Evolutionary conservation across 2,113 vertebrate species (phyloP).

Genomic region (Periophthalmus modestus): DNA sequence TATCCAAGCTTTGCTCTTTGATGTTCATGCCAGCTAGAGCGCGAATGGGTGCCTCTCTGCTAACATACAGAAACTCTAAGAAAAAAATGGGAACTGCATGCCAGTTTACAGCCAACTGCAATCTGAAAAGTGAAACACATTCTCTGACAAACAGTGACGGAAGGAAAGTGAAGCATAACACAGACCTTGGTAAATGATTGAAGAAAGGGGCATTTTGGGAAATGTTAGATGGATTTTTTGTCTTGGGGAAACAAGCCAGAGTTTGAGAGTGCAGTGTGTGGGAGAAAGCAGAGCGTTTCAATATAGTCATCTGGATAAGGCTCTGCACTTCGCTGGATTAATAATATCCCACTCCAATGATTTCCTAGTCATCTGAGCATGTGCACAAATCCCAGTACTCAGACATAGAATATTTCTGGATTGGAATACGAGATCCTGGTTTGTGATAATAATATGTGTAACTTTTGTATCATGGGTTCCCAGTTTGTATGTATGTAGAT

Average conservation of each 20-base stretch:
- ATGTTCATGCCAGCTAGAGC: no score
- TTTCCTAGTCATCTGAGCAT: constrained; percentile 57
- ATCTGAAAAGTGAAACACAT: constrained; percentile 17
- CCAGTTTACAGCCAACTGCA: no score
- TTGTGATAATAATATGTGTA: no score
- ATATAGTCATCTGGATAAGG: constrained; percentile 52
- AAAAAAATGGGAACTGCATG: no score
- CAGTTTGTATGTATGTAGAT: no score
- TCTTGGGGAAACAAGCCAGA: neutral
- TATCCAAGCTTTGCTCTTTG: no score
- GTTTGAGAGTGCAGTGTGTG: neutral
- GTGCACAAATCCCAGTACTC: neutral
- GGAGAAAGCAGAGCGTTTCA: constrained; percentile 49
- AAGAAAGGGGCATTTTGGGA: neutral
- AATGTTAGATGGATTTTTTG: neutral
- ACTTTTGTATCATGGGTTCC: no score
- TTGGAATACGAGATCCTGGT: no score
- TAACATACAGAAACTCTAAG: no score
- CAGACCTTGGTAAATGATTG: neutral
- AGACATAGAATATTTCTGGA: no score
- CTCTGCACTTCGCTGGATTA: constrained; percentile 67
- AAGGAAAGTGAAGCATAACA: neutral
- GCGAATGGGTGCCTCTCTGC: no score
- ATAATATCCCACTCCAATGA: constrained; percentile 65
- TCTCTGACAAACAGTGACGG: constrained; percentile 3